Evolutionary conservation across 2,797 vertebrate genomes (phyloP).

Genomic region (Oreonectes daqikongensis): DNA sequence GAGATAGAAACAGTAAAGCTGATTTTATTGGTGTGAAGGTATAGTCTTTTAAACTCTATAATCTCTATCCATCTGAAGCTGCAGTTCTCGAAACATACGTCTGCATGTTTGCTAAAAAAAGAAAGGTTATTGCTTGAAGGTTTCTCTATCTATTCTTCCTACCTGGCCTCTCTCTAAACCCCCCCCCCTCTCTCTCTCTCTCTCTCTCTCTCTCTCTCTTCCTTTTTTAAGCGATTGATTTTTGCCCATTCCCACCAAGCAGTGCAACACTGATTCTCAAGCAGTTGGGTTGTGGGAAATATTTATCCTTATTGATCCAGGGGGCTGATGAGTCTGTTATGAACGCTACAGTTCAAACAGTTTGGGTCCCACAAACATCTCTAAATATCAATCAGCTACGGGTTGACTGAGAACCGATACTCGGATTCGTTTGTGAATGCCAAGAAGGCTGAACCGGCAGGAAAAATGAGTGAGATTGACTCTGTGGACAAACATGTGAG

Average conservation of each 20-base stretch:
- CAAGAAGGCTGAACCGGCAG: constrained; percentile 44
- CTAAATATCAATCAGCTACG: constrained; percentile 76
- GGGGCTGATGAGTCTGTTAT: constrained; percentile 78
- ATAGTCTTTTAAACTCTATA: constrained; percentile 1
- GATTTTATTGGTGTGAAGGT: neutral
- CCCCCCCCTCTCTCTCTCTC: neutral
- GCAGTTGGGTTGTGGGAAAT: constrained; percentile 80
- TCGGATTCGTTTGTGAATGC: constrained; percentile 35
- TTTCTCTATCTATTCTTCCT: constrained; percentile 31
- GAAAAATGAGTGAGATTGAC: constrained; percentile 9
- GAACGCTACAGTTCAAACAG: constrained; percentile 74
- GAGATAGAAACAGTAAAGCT: constrained; percentile 3
- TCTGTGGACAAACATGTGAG: neutral
- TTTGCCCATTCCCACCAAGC: constrained; percentile 59
- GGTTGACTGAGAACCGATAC: constrained; percentile 51
- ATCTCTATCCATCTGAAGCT: neutral
- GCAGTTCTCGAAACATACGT: neutral
- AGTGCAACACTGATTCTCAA: constrained; percentile 69
- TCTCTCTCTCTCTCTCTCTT: too few relatives aligned
- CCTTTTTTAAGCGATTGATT: constrained; percentile 71
- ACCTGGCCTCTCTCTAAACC: constrained; percentile 26
- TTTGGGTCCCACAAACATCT: constrained; percentile 75
- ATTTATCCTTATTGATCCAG: constrained; percentile 80
- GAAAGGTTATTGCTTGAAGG: constrained; percentile 67
- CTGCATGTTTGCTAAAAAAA: neutral